These are phyloP conservation scores for Cephalopterus ornatus DNA, from an alignment of 2,113 vertebrate species.

Conservation along the genomic window DNA sequence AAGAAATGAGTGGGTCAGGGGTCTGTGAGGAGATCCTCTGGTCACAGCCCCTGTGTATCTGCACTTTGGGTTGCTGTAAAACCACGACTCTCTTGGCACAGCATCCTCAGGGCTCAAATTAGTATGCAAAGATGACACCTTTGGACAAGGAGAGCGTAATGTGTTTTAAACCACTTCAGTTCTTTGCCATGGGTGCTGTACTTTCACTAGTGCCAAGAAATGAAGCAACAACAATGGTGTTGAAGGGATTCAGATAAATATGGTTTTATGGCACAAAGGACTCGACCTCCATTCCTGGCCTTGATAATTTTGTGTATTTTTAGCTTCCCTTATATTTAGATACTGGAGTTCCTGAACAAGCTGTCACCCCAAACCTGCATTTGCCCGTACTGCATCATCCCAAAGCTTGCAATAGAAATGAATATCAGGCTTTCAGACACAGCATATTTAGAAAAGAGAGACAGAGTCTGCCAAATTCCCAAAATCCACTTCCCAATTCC, in stretches of 20 bases:
- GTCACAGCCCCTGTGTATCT: conserved; percentile 1
- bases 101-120: not conserved
- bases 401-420: conserved; percentile 38
- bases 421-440: conserved; percentile 53
- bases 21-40: not conserved
- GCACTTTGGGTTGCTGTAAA: conserved; percentile 8
- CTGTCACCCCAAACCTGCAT: conserved; percentile 43
- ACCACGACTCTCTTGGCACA: conserved; percentile 4
- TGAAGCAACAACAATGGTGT: not conserved
- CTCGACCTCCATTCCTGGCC: conserved; percentile 16
- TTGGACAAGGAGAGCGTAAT: conserved; percentile 30
- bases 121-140: conserved; percentile 20
- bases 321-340: conserved; percentile 55
- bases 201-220: conserved; percentile 53
- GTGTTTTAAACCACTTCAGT: conserved; percentile 52
- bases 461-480: conserved; percentile 61
- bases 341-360: conserved; percentile 5
- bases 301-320: conserved; percentile 51
- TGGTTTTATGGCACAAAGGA: not conserved
- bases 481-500: conserved; percentile 62
- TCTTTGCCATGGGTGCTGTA: not conserved
- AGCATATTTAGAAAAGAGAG: conserved; percentile 63
- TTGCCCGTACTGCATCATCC: conserved; percentile 24
- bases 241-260: not conserved
- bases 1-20: not conserved